phyloP scores from a whole-genome alignment of 2,888 invertebrate genomes.

The Macroteleia sp. region DNA sequence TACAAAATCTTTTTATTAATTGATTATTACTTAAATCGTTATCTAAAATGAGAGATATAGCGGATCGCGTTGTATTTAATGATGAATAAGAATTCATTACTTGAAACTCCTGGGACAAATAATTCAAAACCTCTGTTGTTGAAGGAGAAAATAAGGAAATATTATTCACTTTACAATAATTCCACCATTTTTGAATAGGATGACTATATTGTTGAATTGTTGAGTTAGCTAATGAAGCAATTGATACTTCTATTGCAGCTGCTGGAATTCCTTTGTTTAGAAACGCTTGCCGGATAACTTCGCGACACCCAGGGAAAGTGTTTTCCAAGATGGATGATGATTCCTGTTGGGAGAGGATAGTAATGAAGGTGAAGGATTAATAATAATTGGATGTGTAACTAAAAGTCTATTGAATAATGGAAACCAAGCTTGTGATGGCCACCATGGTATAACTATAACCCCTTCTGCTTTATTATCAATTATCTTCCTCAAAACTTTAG shows the following conservation, averaged over 20 bases:
- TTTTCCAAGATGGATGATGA: neutral
- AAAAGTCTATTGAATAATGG: neutral
- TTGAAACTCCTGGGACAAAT: conserved; percentile 17
- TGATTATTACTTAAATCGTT: neutral
- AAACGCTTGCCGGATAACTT: neutral
- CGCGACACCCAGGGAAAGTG: conserved; percentile 17
- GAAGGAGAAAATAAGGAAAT: conserved; percentile 20
- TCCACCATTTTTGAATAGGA: conserved; percentile 38
- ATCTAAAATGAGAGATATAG: conserved; percentile 26
- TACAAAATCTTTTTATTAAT: conserved; percentile 61
- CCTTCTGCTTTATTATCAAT: neutral
- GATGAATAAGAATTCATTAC: conserved; percentile 25
- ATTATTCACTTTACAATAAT: conserved; percentile 20
- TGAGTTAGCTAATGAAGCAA: neutral
- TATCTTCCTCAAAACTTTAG: neutral
- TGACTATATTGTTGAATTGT: neutral
- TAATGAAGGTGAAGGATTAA: too few relatives aligned
- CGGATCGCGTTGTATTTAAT: conserved; percentile 9
- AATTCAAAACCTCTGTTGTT: conserved; percentile 23
- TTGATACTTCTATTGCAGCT: neutral
- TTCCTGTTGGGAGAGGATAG: too few relatives aligned
- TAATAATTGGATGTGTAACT: too few relatives aligned
- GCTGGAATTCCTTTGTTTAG: neutral
- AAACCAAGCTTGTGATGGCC: conserved; percentile 2
- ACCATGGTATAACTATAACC: neutral